A percentile compares a stretch with the other conserved stretches of the same genome.
phyloP scores from a whole-genome alignment of 1,140 invertebrate species.

The Planococcus citri region DNA sequence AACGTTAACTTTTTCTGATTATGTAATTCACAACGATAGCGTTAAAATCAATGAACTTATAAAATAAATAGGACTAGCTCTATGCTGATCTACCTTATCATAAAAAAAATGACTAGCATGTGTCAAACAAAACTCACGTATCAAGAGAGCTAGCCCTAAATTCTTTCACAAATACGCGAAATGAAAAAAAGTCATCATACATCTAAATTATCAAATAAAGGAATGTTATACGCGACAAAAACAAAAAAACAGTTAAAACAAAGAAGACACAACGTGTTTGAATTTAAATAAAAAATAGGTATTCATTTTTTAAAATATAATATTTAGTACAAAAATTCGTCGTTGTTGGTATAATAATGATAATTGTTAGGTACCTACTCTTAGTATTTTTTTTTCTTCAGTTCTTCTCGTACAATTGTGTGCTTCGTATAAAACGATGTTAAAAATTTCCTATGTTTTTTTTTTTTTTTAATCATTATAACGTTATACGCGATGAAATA shows the following conservation, averaged over 20 bases:
- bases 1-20: slow-evolving; percentile 15
- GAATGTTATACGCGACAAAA: slow-evolving; percentile 9
- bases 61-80: neutral
- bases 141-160: neutral
- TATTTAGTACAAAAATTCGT: too few species aligned
- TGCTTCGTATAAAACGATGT: too few species aligned
- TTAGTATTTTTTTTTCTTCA: neutral
- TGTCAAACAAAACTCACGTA: too few species aligned
- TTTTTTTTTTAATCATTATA: too few species aligned
- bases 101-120: too few species aligned
- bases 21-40: slow-evolving; percentile 12
- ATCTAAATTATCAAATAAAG: neutral
- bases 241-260: slow-evolving; percentile 3
- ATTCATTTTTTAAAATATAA: neutral
- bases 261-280: neutral
- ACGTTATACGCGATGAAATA: neutral
- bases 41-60: neutral
- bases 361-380: too few species aligned
- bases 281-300: neutral
- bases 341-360: too few species aligned
- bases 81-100: neutral
- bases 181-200: neutral
- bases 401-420: neutral
- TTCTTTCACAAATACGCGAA: neutral
- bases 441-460: too few species aligned